These are phyloP conservation scores for Morpho deidamia DNA, from an alignment of 2,888 invertebrate species.

Conservation along the genomic window DNA sequence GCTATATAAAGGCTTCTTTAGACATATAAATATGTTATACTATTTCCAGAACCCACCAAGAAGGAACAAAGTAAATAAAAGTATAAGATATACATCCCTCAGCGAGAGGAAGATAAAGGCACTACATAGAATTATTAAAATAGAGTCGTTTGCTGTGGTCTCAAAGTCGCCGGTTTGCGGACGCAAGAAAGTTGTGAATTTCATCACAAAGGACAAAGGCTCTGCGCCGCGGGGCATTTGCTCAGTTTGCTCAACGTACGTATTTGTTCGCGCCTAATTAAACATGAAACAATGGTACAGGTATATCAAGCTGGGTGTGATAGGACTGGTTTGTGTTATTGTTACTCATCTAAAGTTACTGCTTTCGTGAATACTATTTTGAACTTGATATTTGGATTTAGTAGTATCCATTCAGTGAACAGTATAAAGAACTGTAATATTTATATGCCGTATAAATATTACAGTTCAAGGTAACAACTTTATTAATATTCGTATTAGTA, in stretches of 20 bases:
- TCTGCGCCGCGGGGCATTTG: slow-evolving; percentile 61
- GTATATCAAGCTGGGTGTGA: slow-evolving; percentile 46
- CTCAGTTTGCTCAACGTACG: slow-evolving; percentile 62
- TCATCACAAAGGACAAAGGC: slow-evolving; percentile 71
- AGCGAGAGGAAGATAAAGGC: slow-evolving; percentile 3
- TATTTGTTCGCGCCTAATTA: slow-evolving; percentile 76
- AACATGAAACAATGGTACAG: slow-evolving; percentile 58
- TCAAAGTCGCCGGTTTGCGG: slow-evolving; percentile 56
- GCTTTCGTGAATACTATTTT: slow-evolving; percentile 1
- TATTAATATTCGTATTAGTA: too few relatives aligned
- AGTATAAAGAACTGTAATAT: too few relatives aligned
- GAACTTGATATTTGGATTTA: not conserved
- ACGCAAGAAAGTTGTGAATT: slow-evolving; percentile 67
- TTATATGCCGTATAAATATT: too few relatives aligned
- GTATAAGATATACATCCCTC: not conserved
- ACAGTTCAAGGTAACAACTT: too few relatives aligned
- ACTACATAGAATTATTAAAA: slow-evolving; percentile 55
- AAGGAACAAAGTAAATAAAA: slow-evolving; percentile 2
- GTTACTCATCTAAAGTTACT: slow-evolving; percentile 21
- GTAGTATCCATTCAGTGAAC: not conserved
- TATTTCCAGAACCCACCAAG: not conserved
- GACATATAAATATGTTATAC: not conserved
- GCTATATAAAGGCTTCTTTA: not conserved
- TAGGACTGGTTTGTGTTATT: slow-evolving; percentile 40
- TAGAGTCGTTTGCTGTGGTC: slow-evolving; percentile 54